A percentile compares a stretch with the other conserved stretches of the same genome.
phyloP scores from a whole-genome alignment of 1,140 invertebrate species.

The Amphibalanus amphitrite region DNA sequence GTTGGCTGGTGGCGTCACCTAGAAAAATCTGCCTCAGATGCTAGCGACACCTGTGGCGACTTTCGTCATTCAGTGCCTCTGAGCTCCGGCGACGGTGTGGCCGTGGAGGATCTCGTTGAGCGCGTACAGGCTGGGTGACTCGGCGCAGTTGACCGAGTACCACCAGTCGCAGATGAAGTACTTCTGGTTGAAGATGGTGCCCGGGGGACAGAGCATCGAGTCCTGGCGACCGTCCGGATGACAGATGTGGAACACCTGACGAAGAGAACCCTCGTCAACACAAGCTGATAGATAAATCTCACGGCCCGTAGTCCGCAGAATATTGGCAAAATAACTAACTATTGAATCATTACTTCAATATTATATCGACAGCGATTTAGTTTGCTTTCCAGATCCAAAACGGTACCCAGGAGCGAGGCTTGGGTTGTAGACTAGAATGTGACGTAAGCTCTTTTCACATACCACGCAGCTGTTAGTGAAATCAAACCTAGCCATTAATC shows the following conservation, averaged over 20 bases:
- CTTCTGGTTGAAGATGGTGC: slow-evolving; percentile 38
- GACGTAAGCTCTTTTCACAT: too few species aligned
- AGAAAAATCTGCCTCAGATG: neutral
- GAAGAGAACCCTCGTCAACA: slow-evolving; percentile 8
- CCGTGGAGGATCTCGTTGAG: slow-evolving; percentile 23
- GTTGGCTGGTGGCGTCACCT: neutral
- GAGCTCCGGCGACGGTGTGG: neutral
- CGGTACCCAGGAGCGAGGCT: too few species aligned
- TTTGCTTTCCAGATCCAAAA: too few species aligned
- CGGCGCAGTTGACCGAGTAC: slow-evolving; percentile 34
- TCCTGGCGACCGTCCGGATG: slow-evolving; percentile 32
- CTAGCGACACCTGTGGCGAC: neutral
- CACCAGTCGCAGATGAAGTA: slow-evolving; percentile 41
- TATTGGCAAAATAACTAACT: too few species aligned
- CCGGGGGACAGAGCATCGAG: slow-evolving; percentile 36
- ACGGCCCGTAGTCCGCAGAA: too few species aligned
- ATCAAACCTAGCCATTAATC: too few species aligned
- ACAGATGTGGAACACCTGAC: slow-evolving; percentile 38
- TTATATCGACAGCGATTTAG: too few species aligned
- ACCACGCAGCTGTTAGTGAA: too few species aligned
- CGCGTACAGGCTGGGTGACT: slow-evolving; percentile 29
- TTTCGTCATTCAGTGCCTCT: neutral
- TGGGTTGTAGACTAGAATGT: too few species aligned
- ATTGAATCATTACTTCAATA: too few species aligned
- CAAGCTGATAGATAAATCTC: too few species aligned